Percentiles rank a stretch among this genome's conserved stretches.
Evolutionary conservation across 2,797 vertebrate species (phyloP).

Genomic region (Arrhamphus sclerolepis): DNA sequence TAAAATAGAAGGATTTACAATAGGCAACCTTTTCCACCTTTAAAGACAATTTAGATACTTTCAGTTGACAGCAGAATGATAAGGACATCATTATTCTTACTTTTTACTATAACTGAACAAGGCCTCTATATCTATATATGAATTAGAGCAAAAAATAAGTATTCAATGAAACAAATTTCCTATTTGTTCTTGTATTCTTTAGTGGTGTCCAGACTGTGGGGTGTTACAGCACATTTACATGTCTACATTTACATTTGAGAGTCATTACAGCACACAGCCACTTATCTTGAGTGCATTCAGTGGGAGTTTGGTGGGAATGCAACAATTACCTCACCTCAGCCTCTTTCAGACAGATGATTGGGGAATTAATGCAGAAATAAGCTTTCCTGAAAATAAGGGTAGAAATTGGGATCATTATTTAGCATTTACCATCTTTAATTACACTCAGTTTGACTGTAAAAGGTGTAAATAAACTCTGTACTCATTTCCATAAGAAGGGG

Average conservation of each 20-base stretch:
- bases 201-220: slow-evolving; percentile 30
- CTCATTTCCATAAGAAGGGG: background rate
- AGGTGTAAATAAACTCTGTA: background rate
- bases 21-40: slow-evolving; percentile 15
- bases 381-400: background rate
- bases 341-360: slow-evolving; percentile 30
- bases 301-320: slow-evolving; percentile 13
- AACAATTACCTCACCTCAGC: slow-evolving; percentile 14
- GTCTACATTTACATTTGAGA: slow-evolving; percentile 52
- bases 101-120: slow-evolving; percentile 41
- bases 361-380: no score
- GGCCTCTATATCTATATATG: no score
- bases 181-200: slow-evolving; percentile 46
- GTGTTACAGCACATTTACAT: slow-evolving; percentile 46
- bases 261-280: slow-evolving; percentile 36
- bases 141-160: slow-evolving; percentile 39
- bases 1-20: slow-evolving; percentile 22
- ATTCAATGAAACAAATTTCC: slow-evolving; percentile 35
- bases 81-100: slow-evolving; percentile 2
- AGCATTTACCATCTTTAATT: slow-evolving; percentile 17
- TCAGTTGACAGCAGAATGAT: slow-evolving; percentile 45
- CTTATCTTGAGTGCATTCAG: slow-evolving; percentile 52
- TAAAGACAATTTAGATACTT: slow-evolving; percentile 29
- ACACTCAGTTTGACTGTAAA: background rate
- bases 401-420: slow-evolving; percentile 15